Percentiles rank a stretch among this genome's conserved stretches.
Conservation (phyloP, 1,140 invertebrate genomes). For the Anoplophora glabripennis region DNA sequence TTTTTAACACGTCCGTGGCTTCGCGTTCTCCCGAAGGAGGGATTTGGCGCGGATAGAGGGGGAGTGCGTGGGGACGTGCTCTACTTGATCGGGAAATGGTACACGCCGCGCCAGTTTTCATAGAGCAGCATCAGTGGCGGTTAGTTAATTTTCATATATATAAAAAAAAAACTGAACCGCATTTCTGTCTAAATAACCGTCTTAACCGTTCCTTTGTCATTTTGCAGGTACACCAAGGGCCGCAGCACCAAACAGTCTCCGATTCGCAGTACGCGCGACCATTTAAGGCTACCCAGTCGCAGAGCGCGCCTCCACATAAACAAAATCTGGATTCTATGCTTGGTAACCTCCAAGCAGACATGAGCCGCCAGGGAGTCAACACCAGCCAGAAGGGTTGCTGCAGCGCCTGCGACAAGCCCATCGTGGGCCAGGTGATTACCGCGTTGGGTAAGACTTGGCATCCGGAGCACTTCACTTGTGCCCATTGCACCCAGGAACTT, state of each 20-base stretch:
- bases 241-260: constrained; percentile 42
- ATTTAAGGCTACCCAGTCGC: constrained; percentile 56
- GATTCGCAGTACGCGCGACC: constrained; percentile 74
- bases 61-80: constrained; percentile 9
- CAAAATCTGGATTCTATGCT: constrained; percentile 85
- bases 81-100: constrained; percentile 16
- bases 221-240: constrained; percentile 35
- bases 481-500: constrained; percentile 92
- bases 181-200: no score
- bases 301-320: constrained; percentile 44
- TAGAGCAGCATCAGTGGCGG: constrained; percentile 5
- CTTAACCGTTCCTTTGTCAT: neutral
- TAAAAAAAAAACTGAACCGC: no score
- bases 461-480: constrained; percentile 97
- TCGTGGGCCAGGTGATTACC: constrained; percentile 92
- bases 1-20: no score
- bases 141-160: neutral
- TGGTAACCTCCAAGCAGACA: constrained; percentile 87
- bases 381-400: constrained; percentile 98
- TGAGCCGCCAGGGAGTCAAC: constrained; percentile 95
- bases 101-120: constrained; percentile 17
- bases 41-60: no score
- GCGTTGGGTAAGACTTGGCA: constrained; percentile 99
- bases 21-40: no score
- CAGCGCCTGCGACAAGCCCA: constrained; percentile 95